A percentile compares a stretch with the other conserved stretches of the same genome.
phyloP scores from a whole-genome alignment of 2,113 vertebrate genomes.

The Mirounga angustirostris region DNA sequence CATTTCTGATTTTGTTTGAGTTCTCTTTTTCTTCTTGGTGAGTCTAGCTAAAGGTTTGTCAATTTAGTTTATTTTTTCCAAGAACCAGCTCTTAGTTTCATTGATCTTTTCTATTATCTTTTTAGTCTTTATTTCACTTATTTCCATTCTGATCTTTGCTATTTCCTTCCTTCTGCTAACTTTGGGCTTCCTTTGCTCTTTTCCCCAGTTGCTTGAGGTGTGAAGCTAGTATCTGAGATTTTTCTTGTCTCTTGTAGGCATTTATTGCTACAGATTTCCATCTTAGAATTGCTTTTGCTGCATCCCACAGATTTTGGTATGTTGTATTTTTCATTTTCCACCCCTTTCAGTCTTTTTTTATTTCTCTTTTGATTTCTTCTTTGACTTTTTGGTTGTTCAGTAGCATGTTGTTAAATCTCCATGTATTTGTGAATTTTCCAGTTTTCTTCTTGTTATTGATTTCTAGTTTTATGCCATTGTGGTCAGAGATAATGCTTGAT shows the following conservation, averaged over 20 bases:
- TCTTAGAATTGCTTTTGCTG: neutral
- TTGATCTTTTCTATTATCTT: neutral
- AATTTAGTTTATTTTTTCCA: neutral
- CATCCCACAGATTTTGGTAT: neutral
- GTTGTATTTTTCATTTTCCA: neutral
- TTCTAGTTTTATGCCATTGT: neutral
- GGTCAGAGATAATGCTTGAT: neutral
- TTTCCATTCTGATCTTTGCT: neutral
- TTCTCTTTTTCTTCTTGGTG: neutral
- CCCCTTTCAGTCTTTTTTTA: neutral
- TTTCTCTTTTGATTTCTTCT: neutral
- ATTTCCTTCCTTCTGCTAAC: neutral
- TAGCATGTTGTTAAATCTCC: neutral
- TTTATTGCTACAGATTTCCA: neutral
- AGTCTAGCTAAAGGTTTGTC: neutral
- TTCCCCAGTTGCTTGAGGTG: neutral
- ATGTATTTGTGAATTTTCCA: neutral
- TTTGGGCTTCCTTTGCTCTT: neutral
- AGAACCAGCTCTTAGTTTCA: neutral
- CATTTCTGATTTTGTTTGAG: neutral
- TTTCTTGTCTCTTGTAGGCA: neutral
- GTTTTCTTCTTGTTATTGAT: neutral
- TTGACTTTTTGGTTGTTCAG: neutral
- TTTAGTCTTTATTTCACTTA: neutral
- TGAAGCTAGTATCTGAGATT: neutral